Evolutionary conservation across 2,113 vertebrate genomes (phyloP).

Genomic region (Acanthochromis polyacanthus): DNA sequence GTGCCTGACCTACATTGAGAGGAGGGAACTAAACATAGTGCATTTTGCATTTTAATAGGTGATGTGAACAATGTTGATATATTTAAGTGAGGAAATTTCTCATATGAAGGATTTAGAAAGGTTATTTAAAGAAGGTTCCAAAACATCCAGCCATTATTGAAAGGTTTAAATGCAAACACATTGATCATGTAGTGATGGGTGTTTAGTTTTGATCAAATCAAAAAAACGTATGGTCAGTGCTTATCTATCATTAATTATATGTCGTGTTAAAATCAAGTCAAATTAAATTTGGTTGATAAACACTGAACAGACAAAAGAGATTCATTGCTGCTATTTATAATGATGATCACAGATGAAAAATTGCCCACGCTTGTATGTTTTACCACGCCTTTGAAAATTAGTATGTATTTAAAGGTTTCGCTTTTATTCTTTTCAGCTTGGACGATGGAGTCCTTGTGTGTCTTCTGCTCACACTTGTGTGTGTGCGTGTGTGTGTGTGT

Average conservation of each 20-base stretch:
- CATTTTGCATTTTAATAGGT: conserved; percentile 27
- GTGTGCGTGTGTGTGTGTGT: conserved; percentile 30
- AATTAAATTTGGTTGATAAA: background rate
- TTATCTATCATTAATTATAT: background rate
- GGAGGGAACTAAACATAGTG: conserved; percentile 7
- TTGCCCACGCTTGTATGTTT: conserved; percentile 10
- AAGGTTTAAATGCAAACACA: background rate
- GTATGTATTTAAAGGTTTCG: background rate
- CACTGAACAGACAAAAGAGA: conserved; percentile 3
- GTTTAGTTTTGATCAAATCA: conserved; percentile 5
- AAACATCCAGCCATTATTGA: background rate
- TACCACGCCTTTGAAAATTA: conserved; percentile 14
- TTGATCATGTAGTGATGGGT: background rate
- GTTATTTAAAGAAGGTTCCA: background rate
- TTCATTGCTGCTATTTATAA: conserved; percentile 6
- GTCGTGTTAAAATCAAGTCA: conserved; percentile 8
- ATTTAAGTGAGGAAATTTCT: background rate
- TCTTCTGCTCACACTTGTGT: conserved; percentile 20
- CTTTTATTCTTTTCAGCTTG: conserved; percentile 32
- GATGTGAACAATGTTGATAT: background rate
- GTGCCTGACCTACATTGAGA: conserved; percentile 13
- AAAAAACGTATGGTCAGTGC: background rate
- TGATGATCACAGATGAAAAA: background rate
- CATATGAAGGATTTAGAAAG: background rate
- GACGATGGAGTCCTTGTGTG: conserved; percentile 38